A percentile compares a stretch with the other conserved stretches of the same genome.
These are phyloP conservation scores for Ceuthmochares aereus DNA, from an alignment of 2,113 vertebrate genomes.

Conservation along the genomic window DNA sequence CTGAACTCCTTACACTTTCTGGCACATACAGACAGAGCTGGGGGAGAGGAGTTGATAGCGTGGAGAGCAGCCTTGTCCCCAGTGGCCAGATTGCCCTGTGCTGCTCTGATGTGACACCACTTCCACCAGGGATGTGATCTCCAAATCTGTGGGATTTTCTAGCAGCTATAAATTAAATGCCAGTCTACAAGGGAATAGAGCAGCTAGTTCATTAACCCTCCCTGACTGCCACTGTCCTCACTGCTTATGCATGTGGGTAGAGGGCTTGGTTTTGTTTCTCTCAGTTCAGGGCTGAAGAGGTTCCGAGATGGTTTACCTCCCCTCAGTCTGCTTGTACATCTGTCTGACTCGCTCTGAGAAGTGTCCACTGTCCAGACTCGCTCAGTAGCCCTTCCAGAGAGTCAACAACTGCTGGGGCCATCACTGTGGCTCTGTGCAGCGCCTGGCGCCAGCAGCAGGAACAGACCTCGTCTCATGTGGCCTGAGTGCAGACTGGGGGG, in stretches of 20 bases:
- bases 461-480: fast-evolving
- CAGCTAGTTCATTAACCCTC: not conserved
- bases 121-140: not conserved
- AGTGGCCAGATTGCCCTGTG: not conserved
- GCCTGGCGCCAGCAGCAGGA: not conserved
- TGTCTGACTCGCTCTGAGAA: not conserved
- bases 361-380: not conserved
- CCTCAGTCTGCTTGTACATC: fast-evolving
- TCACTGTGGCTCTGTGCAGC: not conserved
- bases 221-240: not conserved
- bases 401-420: not conserved
- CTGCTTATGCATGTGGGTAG: not conserved
- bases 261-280: not conserved
- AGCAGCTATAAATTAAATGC: not conserved
- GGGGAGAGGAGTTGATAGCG: not conserved
- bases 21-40: not conserved
- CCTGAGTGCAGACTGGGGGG: not conserved
- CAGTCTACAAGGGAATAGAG: not conserved
- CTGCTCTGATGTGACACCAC: not conserved
- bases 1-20: not conserved
- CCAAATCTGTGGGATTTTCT: not conserved
- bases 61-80: slow-evolving; percentile 7
- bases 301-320: not conserved
- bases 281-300: not conserved
- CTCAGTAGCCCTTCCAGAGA: not conserved